Evolutionary conservation across 2,113 vertebrate genomes (phyloP), one percentile per base, ranked within the genome.

Genomic region (Oreocharis arfaki): DNA sequence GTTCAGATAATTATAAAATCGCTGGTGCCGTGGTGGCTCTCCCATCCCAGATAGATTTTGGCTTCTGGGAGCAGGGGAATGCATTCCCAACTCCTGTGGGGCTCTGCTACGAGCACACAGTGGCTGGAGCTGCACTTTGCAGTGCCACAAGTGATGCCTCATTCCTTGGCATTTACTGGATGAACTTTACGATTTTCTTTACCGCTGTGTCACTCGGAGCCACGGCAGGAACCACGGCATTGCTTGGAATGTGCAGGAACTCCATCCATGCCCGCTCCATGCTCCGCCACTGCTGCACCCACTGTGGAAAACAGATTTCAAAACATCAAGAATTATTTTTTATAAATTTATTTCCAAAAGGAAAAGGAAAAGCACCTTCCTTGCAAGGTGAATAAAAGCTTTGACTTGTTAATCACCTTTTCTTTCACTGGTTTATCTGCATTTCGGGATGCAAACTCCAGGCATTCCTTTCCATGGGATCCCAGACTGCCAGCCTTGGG

Each of bases 31-130:
- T 4, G 3, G 26, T 11, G 9, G 49, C 23, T 89, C 33, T 35
- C 26, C 27, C 3, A 4, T 32, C 35, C 71, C 26, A 8, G 39
- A 7, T 52, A 39, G 15, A 7, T 46, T 73, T 69, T 22, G 76
- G 87, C 24, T 27, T 11, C 42, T 0, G 2, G 42, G 4, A 10
- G 22, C 30, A 20, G 46, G 46, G 52, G 30, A 28, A 11, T 28
- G 32, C 11, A 1, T 19, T 30, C 12, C 2, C 7, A 6, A 1
- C 6, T 13, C 50, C 24, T 46, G 13, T 2, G 3, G 42, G 19
- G 15, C 3, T 46, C 14, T 26, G 50, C 30, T 52, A 8, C 0
- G 0, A 41, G 14, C 39, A 2, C 9, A 11, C 1, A 0, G 2
- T 7, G 44, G 23, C 35, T 19, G 74, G 42, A 78, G n/a, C n/a